Conservation (phyloP, 1,140 invertebrate species). For the Zophobas morio region DNA sequence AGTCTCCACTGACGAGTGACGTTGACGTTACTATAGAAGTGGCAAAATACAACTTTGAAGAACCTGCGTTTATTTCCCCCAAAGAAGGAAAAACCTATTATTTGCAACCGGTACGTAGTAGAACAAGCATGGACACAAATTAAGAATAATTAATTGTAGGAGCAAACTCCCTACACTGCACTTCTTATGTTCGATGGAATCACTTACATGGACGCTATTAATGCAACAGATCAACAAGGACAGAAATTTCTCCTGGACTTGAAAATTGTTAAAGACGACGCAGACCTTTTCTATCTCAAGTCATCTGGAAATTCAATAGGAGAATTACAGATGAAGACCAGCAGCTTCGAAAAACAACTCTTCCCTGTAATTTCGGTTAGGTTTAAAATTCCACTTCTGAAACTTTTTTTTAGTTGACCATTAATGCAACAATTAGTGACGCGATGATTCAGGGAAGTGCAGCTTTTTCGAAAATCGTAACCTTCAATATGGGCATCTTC, state of each 20-base stretch:
- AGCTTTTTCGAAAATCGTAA: too few relatives aligned
- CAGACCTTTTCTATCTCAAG: background rate
- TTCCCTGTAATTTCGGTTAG: slow-evolving; percentile 43
- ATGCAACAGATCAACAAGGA: slow-evolving; percentile 44
- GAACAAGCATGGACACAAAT: background rate
- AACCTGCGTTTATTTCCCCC: slow-evolving; percentile 69
- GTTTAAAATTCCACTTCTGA: background rate
- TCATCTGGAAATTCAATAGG: background rate
- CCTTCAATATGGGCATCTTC: slow-evolving; percentile 38
- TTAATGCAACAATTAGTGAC: background rate
- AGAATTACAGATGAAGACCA: slow-evolving; percentile 10
- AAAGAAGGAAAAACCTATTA: slow-evolving; percentile 60
- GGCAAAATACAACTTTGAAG: slow-evolving; percentile 69
- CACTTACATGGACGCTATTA: slow-evolving; percentile 43
- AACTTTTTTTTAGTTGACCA: slow-evolving; percentile 23
- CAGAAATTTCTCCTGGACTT: slow-evolving; percentile 31
- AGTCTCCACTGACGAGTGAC: slow-evolving; percentile 63
- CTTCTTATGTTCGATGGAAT: background rate
- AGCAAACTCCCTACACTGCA: too few relatives aligned
- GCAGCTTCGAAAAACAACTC: background rate
- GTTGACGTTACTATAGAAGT: slow-evolving; percentile 66
- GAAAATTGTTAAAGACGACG: background rate
- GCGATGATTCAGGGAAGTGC: too few relatives aligned
- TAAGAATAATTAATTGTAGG: too few relatives aligned
- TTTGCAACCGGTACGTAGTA: slow-evolving; percentile 58